These are phyloP conservation scores for Syngnathoides biaculeatus DNA, from an alignment of 2,113 vertebrate genomes.

Conservation along the genomic window DNA sequence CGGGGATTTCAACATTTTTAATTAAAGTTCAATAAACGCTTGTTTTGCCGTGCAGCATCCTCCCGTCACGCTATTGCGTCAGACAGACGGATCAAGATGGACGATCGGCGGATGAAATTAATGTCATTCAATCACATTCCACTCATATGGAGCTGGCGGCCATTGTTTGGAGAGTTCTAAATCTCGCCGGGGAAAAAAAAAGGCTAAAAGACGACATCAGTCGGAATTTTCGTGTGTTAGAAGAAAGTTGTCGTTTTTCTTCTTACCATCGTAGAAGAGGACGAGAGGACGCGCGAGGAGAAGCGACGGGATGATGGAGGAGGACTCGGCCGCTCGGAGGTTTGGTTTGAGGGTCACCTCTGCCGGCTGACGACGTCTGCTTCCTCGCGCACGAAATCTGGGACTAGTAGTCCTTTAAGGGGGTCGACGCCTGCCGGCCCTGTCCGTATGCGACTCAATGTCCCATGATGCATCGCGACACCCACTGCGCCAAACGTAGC, in stretches of 20 bases:
- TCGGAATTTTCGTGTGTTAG: not conserved
- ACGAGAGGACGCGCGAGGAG: not conserved
- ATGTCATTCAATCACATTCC: not conserved
- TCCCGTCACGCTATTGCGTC: not conserved
- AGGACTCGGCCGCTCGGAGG: not conserved
- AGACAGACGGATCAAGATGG: not conserved
- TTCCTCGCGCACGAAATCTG: not conserved
- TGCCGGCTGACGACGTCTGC: not conserved
- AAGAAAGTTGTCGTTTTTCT: not conserved
- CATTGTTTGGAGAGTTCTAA: not conserved
- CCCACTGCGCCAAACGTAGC: not conserved
- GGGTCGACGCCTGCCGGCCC: not conserved
- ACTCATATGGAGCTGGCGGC: not conserved
- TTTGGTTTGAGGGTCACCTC: slow-evolving; percentile 6
- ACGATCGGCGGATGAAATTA: not conserved
- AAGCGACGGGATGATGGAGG: not conserved
- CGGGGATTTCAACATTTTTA: not conserved
- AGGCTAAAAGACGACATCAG: not conserved
- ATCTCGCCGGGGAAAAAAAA: not conserved
- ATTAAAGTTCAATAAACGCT: not conserved
- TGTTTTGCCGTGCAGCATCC: not conserved
- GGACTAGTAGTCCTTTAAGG: not conserved
- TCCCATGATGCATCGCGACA: not conserved
- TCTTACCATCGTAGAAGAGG: slow-evolving; percentile 6
- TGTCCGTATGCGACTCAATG: not conserved